Evolutionary conservation across 2,888 invertebrate genomes (phyloP), one percentile per base, ranked within the genome.

Genomic region (Antheraea assamensis): DNA sequence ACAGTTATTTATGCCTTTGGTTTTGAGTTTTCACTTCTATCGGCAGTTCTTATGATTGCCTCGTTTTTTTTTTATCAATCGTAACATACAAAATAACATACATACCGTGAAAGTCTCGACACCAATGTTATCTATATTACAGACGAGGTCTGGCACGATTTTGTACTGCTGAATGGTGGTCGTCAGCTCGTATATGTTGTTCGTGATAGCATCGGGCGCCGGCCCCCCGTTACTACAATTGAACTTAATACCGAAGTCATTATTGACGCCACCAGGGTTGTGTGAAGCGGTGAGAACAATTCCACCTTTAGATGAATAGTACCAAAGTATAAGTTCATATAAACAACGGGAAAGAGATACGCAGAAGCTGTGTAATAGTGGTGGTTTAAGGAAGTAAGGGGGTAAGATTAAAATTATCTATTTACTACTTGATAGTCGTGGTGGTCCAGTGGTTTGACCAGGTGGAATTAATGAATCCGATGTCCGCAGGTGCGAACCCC

Each of bases 241-340:
- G 92, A 98, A 99, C 92, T 99, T 99, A 84, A 99, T 99, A 72
- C 99, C 99, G 89, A 99, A 99, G 93, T 99, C 99, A 79, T 98
- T 98, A 86, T 99, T 96, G 13, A 98, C 98, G 55, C 99, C 99
- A 73, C 99, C 99, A 0, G 99, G 99, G 93, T 99, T 99, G 92
- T 99, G 99, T 24, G 99, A 99, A 0, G 99, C 99, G 0, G 99
- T 99, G 66, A 99, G 95, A 64, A 99, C 97, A 81, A 99, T 99
- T 19, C 99, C 99, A 80, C 99, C 99, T 95, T 89, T 79, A 42
- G 74, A 72, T 30, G 13, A 15, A 64, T 5, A 58, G 24, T 58
- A 58, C 10, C n/a, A n/a, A n/a, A n/a, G 4, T 17, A 24, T 24
- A 30, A 30, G 13, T 13, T 27, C 10, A 27, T 10, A 61, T 21